A percentile compares a stretch with the other conserved stretches of the same genome.
Evolutionary conservation across 1,140 invertebrate genomes (phyloP).

Genomic region (Brachionus manjavacas): DNA sequence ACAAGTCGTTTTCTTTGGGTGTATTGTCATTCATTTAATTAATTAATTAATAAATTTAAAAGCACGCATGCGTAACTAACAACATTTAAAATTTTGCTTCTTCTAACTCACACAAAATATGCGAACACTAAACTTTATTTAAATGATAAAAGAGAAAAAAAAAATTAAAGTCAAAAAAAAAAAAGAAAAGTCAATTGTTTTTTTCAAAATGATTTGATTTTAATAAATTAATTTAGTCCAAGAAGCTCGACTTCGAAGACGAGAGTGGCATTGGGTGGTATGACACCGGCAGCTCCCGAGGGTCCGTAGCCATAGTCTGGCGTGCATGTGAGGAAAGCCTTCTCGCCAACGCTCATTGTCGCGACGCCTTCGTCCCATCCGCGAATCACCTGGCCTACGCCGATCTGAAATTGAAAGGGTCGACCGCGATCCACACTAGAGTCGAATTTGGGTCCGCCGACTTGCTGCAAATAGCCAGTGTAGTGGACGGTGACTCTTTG

Average conservation of each 20-base stretch:
- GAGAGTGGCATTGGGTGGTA: conserved; percentile 63
- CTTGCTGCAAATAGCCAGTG: conserved; percentile 30
- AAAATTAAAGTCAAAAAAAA: too few species aligned
- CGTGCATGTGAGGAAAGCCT: conserved; percentile 75
- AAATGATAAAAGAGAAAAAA: too few species aligned
- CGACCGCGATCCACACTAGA: conserved; percentile 68
- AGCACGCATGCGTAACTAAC: too few species aligned
- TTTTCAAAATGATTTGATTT: too few species aligned
- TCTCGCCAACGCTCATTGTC: conserved; percentile 75
- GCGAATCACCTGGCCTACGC: conserved; percentile 68
- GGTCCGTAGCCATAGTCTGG: conserved; percentile 67
- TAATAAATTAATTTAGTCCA: conserved; percentile 65
- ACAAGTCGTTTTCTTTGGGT: too few species aligned
- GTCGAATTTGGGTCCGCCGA: conserved; percentile 79
- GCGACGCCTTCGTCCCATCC: conserved; percentile 77
- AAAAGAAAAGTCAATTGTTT: neutral
- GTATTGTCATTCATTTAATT: too few species aligned
- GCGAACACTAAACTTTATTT: too few species aligned
- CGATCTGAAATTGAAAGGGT: conserved; percentile 73
- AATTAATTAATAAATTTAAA: too few species aligned
- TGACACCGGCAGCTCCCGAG: conserved; percentile 27
- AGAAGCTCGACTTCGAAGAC: conserved; percentile 77
- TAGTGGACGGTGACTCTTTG: conserved; percentile 39
- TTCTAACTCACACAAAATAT: too few species aligned
- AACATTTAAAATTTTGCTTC: too few species aligned